phyloP scores from a whole-genome alignment of 2,888 invertebrate genomes.

The Hipparchia semele region DNA sequence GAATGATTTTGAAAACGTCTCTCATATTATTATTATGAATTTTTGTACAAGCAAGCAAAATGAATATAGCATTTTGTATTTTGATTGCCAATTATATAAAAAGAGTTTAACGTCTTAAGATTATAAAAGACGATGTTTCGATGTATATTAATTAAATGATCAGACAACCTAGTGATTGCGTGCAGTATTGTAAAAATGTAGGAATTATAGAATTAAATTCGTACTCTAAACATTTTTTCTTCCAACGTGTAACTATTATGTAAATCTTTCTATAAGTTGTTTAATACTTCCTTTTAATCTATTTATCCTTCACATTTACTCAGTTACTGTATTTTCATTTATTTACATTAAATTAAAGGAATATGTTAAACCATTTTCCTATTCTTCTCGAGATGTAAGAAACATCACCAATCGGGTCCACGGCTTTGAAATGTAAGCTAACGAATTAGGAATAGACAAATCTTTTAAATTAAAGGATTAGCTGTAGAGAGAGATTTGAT shows the following conservation, averaged over 20 bases:
- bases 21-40: slow-evolving; percentile 19
- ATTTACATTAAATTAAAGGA: background rate
- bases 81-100: slow-evolving; percentile 20
- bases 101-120: slow-evolving; percentile 19
- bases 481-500: slow-evolving; percentile 23
- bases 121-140: slow-evolving; percentile 6
- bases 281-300: background rate
- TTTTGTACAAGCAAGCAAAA: slow-evolving; percentile 25
- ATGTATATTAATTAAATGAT: slow-evolving; percentile 42
- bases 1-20: slow-evolving; percentile 12
- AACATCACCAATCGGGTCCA: slow-evolving; percentile 65
- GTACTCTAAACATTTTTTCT: slow-evolving; percentile 33
- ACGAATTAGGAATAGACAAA: slow-evolving; percentile 67
- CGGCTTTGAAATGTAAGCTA: slow-evolving; percentile 64
- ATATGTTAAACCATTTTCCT: background rate
- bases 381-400: slow-evolving; percentile 21
- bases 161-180: slow-evolving; percentile 48
- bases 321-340: background rate
- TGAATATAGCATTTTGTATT: background rate
- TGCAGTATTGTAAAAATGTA: slow-evolving; percentile 44
- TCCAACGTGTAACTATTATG: slow-evolving; percentile 27
- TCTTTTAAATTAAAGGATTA: slow-evolving; percentile 38
- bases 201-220: slow-evolving; percentile 23
- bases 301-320: background rate
- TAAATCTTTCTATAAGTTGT: slow-evolving; percentile 31